Conservation (phyloP, 2,888 invertebrate genomes). For the Gortyna flavago region DNA sequence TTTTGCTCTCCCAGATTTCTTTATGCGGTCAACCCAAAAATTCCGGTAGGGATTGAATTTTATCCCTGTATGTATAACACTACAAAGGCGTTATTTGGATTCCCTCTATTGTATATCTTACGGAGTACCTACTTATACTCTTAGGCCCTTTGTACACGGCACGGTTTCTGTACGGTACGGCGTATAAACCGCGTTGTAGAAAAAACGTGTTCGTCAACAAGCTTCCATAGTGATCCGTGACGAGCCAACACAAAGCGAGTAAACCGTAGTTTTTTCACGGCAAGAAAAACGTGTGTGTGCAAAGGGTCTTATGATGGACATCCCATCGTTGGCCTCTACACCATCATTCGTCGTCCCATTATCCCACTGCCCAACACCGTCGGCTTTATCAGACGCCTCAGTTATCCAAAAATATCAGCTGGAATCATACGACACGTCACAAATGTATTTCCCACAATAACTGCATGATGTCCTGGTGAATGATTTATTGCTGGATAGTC, state of each 20-base stretch:
- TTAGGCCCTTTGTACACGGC: not conserved
- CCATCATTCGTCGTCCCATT: slow-evolving; percentile 17
- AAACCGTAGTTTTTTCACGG: not conserved
- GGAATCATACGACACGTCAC: slow-evolving; percentile 48
- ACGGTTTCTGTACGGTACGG: not conserved
- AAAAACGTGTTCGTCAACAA: not conserved
- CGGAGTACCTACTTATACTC: not conserved
- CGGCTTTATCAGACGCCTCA: slow-evolving; percentile 9
- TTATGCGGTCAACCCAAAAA: not conserved
- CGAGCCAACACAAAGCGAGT: not conserved
- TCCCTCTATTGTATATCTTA: not conserved
- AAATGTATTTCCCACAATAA: slow-evolving; percentile 27
- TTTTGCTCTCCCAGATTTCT: not conserved
- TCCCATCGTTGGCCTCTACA: slow-evolving; percentile 42
- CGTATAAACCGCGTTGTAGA: not conserved
- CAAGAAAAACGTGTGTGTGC: not conserved
- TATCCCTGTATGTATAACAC: not conserved
- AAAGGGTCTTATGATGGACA: not conserved
- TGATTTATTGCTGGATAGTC: slow-evolving; percentile 31
- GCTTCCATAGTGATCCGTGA: not conserved
- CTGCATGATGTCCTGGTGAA: slow-evolving; percentile 23
- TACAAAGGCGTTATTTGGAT: not conserved
- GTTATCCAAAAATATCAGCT: slow-evolving; percentile 43
- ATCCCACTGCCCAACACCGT: slow-evolving; percentile 12
- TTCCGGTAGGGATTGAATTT: not conserved